Evolutionary conservation across 2,113 vertebrate species (phyloP).

Genomic region (Carassius carassius): DNA sequence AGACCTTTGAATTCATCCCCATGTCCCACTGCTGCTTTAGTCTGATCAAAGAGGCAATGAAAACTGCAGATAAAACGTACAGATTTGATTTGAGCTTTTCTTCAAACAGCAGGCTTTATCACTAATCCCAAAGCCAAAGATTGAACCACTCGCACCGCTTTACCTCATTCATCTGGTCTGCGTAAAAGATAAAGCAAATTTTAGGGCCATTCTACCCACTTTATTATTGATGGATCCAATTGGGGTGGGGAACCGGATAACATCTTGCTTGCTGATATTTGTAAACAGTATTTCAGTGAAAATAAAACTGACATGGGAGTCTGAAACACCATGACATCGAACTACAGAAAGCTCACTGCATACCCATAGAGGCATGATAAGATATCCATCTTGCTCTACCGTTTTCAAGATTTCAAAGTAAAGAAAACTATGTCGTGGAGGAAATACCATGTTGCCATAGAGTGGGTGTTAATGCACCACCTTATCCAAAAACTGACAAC

Average conservation of each 20-base stretch:
- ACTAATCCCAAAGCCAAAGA: slow-evolving; percentile 63
- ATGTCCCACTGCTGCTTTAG: slow-evolving; percentile 47
- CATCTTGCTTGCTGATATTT: slow-evolving; percentile 56
- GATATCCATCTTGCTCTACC: slow-evolving; percentile 16
- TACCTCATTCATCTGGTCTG: slow-evolving; percentile 62
- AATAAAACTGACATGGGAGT: background rate
- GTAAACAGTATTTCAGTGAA: slow-evolving; percentile 37
- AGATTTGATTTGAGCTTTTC: slow-evolving; percentile 66
- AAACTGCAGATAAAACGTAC: slow-evolving; percentile 65
- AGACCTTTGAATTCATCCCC: slow-evolving; percentile 11
- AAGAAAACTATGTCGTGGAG: slow-evolving; percentile 37
- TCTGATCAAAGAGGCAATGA: slow-evolving; percentile 62
- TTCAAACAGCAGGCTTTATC: slow-evolving; percentile 56
- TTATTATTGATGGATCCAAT: slow-evolving; percentile 44
- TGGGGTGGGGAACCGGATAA: slow-evolving; percentile 37
- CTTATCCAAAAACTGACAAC: slow-evolving; percentile 48
- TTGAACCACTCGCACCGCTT: slow-evolving; percentile 55
- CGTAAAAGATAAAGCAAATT: slow-evolving; percentile 39
- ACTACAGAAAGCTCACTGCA: slow-evolving; percentile 4
- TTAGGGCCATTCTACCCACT: slow-evolving; percentile 36
- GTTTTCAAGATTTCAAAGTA: slow-evolving; percentile 46
- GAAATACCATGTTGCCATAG: slow-evolving; percentile 41
- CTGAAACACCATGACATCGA: slow-evolving; percentile 31
- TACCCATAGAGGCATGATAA: background rate
- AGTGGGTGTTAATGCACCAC: slow-evolving; percentile 22